Percentiles rank a stretch among this genome's conserved stretches.
Evolutionary conservation across 2,113 vertebrate species (phyloP).

Genomic region (Eclectus roratus): DNA sequence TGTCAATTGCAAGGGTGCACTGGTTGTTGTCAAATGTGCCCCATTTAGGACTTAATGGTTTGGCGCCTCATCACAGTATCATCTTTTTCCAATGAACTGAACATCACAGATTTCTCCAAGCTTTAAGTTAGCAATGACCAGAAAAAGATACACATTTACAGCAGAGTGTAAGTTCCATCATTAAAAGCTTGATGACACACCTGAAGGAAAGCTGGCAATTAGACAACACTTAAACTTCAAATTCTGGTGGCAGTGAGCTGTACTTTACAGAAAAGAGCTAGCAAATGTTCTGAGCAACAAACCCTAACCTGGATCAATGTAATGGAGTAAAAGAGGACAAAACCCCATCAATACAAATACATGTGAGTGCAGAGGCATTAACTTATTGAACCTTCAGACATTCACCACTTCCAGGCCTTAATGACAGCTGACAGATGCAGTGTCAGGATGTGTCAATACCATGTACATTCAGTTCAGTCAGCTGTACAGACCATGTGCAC

Average conservation of each 20-base stretch:
- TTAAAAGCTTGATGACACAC: neutral
- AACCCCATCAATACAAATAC: neutral
- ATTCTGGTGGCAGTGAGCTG: neutral
- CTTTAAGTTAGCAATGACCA: neutral
- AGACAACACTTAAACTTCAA: neutral
- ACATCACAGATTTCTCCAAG: neutral
- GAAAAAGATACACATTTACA: neutral
- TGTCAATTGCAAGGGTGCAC: neutral
- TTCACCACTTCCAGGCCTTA: neutral
- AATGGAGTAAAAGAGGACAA: constrained; percentile 32
- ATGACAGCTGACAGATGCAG: constrained; percentile 21
- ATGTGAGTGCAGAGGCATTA: constrained; percentile 1
- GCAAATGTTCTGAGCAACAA: neutral
- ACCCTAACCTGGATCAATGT: neutral
- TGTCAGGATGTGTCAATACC: neutral
- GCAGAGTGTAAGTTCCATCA: neutral
- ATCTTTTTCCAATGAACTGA: neutral
- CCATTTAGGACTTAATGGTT: neutral
- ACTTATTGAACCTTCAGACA: neutral
- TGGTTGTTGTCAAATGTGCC: neutral
- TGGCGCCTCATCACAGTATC: neutral
- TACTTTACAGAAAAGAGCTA: neutral
- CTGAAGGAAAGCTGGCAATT: neutral
- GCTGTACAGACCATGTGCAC: neutral
- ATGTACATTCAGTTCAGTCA: neutral